These are phyloP conservation scores for Thysanoteuthis rhombus DNA, from an alignment of 2,888 invertebrate genomes.

Conservation along the genomic window DNA sequence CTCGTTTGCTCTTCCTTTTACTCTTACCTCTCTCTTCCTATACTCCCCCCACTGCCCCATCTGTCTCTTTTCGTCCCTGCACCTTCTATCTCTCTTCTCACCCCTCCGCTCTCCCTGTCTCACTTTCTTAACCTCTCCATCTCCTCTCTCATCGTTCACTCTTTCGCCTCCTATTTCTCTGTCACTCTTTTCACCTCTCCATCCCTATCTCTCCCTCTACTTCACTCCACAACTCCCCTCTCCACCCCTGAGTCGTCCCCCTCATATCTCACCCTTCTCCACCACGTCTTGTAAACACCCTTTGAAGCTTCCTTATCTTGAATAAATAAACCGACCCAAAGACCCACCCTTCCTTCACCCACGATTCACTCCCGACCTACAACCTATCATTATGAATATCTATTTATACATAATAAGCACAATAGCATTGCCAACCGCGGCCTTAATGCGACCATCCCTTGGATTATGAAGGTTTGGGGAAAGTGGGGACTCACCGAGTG, in stretches of 20 bases:
- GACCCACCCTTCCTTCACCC: background rate
- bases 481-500: background rate
- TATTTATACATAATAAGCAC: background rate
- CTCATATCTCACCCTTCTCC: background rate
- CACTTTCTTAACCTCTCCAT: background rate
- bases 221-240: background rate
- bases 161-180: background rate
- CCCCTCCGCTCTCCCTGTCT: background rate
- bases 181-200: background rate
- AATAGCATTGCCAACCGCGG: background rate
- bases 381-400: background rate
- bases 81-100: background rate
- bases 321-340: background rate
- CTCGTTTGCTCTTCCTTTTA: no score
- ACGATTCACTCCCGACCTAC: background rate
- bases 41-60: background rate
- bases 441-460: background rate
- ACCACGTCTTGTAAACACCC: background rate
- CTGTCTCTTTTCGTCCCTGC: background rate
- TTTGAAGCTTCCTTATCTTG: slow-evolving; percentile 12
- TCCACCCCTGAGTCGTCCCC: background rate
- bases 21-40: background rate
- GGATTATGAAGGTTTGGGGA: background rate
- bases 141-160: background rate
- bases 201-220: background rate